These are phyloP conservation scores for Rhadina sibilatrix DNA, from an alignment of 2,113 vertebrate species.

Conservation along the genomic window DNA sequence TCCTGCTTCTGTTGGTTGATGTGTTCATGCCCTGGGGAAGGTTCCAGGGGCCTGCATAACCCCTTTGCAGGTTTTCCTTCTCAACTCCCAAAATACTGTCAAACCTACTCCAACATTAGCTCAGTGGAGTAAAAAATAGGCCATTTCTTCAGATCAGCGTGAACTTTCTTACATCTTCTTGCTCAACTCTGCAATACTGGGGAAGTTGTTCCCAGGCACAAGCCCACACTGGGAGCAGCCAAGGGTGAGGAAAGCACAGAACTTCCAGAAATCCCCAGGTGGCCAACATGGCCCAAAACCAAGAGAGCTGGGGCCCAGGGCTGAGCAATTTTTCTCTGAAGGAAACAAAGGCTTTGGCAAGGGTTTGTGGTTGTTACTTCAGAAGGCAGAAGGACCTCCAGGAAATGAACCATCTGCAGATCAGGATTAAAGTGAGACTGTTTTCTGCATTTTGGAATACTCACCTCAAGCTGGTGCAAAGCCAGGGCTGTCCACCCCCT, in stretches of 20 bases:
- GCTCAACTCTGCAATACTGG: background rate
- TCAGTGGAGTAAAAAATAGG: background rate
- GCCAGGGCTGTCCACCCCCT: background rate
- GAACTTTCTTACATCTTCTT: background rate
- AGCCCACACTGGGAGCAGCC: background rate
- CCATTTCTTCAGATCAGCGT: background rate
- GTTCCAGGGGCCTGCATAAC: background rate
- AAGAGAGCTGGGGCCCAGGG: background rate
- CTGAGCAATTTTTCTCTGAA: background rate
- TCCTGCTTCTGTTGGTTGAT: background rate
- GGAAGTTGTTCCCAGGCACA: background rate
- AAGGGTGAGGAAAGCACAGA: background rate
- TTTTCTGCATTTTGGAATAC: background rate
- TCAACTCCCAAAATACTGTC: background rate
- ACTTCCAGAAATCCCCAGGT: background rate
- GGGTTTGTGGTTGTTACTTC: background rate
- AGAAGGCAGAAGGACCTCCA: background rate
- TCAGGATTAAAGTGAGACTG: background rate
- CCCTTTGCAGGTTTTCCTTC: background rate
- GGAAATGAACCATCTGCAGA: background rate
- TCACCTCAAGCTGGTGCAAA: background rate
- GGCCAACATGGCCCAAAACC: background rate
- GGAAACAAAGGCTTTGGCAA: background rate
- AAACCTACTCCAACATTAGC: background rate
- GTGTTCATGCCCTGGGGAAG: accelerated